A percentile compares a stretch with the other conserved stretches of the same genome.
Conservation (phyloP, 1,140 invertebrate species). For the Amyelois transitella region DNA sequence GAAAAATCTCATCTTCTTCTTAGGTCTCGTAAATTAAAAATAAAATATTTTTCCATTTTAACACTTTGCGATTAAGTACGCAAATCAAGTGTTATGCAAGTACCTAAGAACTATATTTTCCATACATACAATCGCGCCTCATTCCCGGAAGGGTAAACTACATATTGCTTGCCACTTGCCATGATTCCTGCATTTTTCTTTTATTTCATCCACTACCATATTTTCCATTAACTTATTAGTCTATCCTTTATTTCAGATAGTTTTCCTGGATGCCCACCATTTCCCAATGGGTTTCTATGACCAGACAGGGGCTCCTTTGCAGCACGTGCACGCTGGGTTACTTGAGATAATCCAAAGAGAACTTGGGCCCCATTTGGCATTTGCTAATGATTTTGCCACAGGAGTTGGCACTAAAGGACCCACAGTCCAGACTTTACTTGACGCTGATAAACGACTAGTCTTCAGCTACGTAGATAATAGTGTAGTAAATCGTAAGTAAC, state of each 20-base stretch:
- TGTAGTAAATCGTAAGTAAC: conserved; percentile 70
- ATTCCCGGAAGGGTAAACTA: too few species aligned
- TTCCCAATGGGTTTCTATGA: conserved; percentile 81
- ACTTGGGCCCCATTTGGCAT: conserved; percentile 75
- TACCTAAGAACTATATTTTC: too few species aligned
- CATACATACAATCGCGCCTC: too few species aligned
- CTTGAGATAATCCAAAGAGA: conserved; percentile 77
- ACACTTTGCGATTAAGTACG: too few species aligned
- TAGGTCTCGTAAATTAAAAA: too few species aligned
- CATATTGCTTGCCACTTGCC: too few species aligned
- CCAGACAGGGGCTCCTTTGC: conserved; percentile 56
- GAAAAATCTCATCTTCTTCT: too few species aligned
- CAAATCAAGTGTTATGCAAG: too few species aligned
- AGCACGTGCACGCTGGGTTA: conserved; percentile 74
- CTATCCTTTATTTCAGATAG: conserved; percentile 66
- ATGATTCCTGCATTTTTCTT: too few species aligned
- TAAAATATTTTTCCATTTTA: too few species aligned
- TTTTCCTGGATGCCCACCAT: conserved; percentile 82
- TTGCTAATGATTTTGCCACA: conserved; percentile 61
- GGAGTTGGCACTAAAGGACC: conserved; percentile 66
- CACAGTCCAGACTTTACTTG: conserved; percentile 79
- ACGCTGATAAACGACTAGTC: conserved; percentile 76
- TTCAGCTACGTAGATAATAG: conserved; percentile 79
- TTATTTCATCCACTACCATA: too few species aligned
- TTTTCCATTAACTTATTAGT: too few species aligned